Evolutionary conservation across 1,140 invertebrate genomes (phyloP).

Genomic region (Drosophila truncata): DNA sequence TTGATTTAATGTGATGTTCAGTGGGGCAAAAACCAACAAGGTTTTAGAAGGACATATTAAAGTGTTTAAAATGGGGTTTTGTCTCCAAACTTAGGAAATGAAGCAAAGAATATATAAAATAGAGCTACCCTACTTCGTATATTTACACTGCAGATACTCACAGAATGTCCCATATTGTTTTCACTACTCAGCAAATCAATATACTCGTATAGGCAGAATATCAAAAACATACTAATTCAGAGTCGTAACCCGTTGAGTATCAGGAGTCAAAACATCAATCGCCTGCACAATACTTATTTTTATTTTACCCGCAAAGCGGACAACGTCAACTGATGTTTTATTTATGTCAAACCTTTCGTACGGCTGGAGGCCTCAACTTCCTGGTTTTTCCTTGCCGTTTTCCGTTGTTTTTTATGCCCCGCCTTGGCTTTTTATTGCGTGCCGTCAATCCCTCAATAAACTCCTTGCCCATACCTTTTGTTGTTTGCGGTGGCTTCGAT

Average conservation of each 20-base stretch:
- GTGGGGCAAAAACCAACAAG: background rate
- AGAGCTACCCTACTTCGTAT: too few relatives aligned
- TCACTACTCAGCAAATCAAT: slow-evolving; percentile 12
- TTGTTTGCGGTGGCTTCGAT: slow-evolving; percentile 44
- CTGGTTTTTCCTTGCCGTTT: slow-evolving; percentile 49
- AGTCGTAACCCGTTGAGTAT: slow-evolving; percentile 26
- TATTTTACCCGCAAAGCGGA: slow-evolving; percentile 42
- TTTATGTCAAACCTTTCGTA: slow-evolving; percentile 63
- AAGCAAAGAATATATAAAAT: background rate
- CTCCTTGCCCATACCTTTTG: slow-evolving; percentile 29
- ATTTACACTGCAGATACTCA: too few relatives aligned
- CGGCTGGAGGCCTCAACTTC: slow-evolving; percentile 55
- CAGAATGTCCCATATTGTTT: background rate
- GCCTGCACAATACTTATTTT: slow-evolving; percentile 42
- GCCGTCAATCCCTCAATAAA: slow-evolving; percentile 60
- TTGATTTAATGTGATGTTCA: slow-evolving; percentile 7
- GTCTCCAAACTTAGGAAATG: background rate
- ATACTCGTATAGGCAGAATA: background rate
- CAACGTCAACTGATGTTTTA: slow-evolving; percentile 54
- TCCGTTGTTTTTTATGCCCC: slow-evolving; percentile 51
- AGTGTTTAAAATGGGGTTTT: background rate
- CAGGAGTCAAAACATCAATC: slow-evolving; percentile 47
- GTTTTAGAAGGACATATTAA: background rate
- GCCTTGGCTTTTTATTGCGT: slow-evolving; percentile 60
- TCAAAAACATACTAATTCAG: slow-evolving; percentile 35